A percentile compares a stretch with the other conserved stretches of the same genome.
Conservation (phyloP, 1,140 invertebrate genomes). For the Lasioglossum baleicum region DNA sequence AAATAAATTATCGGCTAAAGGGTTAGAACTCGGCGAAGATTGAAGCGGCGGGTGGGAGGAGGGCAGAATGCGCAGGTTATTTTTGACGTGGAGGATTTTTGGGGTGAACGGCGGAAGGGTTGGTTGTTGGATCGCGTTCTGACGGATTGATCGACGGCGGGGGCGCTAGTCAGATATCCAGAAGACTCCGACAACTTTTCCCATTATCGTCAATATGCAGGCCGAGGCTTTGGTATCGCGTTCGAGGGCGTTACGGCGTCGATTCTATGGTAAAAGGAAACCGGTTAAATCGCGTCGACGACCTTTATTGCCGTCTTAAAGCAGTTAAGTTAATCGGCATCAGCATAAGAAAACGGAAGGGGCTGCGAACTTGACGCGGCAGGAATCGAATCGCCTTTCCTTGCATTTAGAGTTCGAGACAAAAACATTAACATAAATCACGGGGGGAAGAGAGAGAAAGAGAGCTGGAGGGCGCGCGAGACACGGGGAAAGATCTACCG, state of each 20-base stretch:
- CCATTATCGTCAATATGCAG: conserved; percentile 77
- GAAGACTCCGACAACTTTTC: conserved; percentile 71
- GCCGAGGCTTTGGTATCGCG: conserved; percentile 60
- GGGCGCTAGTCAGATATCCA: conserved; percentile 64
- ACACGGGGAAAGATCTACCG: conserved; percentile 45
- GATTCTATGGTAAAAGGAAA: conserved; percentile 70
- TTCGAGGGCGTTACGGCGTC: conserved; percentile 51
- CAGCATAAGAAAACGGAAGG: conserved; percentile 58
- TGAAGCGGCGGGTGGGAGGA: too few relatives aligned
- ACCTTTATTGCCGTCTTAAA: conserved; percentile 78
- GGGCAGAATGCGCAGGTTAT: not conserved
- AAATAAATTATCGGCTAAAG: too few relatives aligned
- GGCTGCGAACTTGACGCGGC: conserved; percentile 53
- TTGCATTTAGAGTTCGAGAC: conserved; percentile 77
- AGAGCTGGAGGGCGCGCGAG: not conserved
- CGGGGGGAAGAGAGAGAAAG: conserved; percentile 42
- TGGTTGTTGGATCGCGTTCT: conserved; percentile 47
- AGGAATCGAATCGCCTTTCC: conserved; percentile 76
- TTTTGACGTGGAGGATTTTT: not conserved
- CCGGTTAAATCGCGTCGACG: conserved; percentile 77
- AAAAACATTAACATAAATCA: conserved; percentile 81
- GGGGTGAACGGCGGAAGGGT: conserved; percentile 46
- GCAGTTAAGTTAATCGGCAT: conserved; percentile 78
- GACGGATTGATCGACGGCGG: conserved; percentile 74
- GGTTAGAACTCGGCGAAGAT: too few relatives aligned